Percentiles rank a stretch among this genome's conserved stretches.
These are phyloP conservation scores for Gymnosoma rotundatum DNA, from an alignment of 2,888 invertebrate genomes.

Conservation along the genomic window DNA sequence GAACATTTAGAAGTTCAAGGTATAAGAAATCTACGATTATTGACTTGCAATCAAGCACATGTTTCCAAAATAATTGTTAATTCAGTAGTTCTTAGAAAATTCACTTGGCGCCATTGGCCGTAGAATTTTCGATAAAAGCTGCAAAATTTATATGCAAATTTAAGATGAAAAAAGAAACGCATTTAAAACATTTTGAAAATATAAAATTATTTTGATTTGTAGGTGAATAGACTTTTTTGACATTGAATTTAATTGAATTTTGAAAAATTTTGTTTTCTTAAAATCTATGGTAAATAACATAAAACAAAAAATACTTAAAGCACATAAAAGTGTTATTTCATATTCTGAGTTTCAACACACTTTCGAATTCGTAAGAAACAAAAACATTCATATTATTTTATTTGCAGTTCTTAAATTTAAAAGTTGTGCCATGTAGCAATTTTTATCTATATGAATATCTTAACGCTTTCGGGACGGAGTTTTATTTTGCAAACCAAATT, in stretches of 20 bases:
- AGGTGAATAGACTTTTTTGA: conserved; percentile 15
- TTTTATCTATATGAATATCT: too few species aligned
- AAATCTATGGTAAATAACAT: neutral
- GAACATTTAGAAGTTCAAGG: conserved; percentile 1
- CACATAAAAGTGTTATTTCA: too few species aligned
- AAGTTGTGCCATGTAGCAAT: too few species aligned
- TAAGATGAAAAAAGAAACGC: neutral
- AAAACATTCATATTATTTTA: too few species aligned
- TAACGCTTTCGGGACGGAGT: too few species aligned
- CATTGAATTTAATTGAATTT: conserved; percentile 19
- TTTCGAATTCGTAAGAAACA: too few species aligned
- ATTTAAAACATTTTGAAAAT: neutral
- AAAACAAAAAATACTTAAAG: too few species aligned
- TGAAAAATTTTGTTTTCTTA: neutral
- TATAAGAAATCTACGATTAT: conserved; percentile 9
- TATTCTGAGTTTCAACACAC: too few species aligned
- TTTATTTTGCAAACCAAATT: too few species aligned
- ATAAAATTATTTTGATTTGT: neutral
- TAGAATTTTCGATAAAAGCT: neutral
- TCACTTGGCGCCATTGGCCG: conserved; percentile 11
- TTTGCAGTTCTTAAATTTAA: too few species aligned
- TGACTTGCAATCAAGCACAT: conserved; percentile 12
- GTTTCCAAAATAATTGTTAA: neutral
- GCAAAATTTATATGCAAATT: conserved; percentile 6
- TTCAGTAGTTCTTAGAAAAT: neutral